A percentile compares a stretch with the other conserved stretches of the same genome.
Evolutionary conservation across 2,888 invertebrate genomes (phyloP).

Genomic region (Azorinus chamasolen): DNA sequence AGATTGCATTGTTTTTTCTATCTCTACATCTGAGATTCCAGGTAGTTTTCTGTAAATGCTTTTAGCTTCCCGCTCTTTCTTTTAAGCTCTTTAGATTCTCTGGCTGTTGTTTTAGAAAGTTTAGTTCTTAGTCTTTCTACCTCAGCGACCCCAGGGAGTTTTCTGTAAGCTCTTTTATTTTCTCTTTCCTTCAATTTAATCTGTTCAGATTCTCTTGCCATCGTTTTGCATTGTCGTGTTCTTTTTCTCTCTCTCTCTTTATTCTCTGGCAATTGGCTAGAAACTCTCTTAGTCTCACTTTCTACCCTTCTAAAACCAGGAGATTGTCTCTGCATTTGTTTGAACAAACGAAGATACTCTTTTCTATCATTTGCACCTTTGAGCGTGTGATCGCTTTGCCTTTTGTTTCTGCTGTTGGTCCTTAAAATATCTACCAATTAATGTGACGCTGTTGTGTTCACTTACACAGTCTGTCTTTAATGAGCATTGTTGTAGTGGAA

Average conservation of each 20-base stretch:
- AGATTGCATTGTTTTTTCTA: background rate
- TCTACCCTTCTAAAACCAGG: no score
- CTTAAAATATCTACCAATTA: background rate
- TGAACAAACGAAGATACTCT: background rate
- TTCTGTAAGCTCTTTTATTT: background rate
- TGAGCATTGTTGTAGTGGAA: no score
- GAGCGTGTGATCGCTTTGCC: no score
- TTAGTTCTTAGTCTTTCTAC: conserved; percentile 1
- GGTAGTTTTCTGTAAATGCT: background rate
- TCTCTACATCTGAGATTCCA: background rate
- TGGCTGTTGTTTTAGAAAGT: background rate
- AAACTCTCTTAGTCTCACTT: background rate
- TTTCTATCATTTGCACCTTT: background rate
- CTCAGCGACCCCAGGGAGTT: background rate
- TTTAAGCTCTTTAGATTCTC: conserved; percentile 1
- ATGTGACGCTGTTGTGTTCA: no score
- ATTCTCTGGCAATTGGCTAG: background rate
- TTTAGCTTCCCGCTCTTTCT: background rate
- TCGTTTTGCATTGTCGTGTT: background rate
- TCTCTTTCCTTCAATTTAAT: background rate
- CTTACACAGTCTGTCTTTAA: no score
- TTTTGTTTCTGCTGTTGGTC: conserved; percentile 10
- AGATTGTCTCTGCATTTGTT: conserved; percentile 5
- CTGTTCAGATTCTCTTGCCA: background rate
- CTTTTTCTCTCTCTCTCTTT: background rate